Evolutionary conservation across 2,888 invertebrate species (phyloP).

Genomic region (Brenthis daphne): DNA sequence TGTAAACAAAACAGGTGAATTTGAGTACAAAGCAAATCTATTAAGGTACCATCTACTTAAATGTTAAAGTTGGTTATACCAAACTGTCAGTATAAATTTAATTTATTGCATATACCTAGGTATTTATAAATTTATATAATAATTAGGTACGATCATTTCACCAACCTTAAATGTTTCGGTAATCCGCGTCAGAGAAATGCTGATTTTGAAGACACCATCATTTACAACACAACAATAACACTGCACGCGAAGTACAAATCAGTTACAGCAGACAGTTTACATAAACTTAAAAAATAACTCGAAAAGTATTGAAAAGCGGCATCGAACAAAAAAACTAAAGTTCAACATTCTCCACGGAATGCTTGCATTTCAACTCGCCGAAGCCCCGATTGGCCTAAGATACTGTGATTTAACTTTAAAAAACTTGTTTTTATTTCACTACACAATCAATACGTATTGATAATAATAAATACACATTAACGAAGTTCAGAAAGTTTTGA

Average conservation of each 20-base stretch:
- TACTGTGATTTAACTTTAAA: slow-evolving; percentile 35
- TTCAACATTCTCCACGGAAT: slow-evolving; percentile 80
- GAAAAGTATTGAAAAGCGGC: slow-evolving; percentile 72
- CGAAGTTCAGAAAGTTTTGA: slow-evolving; percentile 60
- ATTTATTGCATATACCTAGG: too few species aligned
- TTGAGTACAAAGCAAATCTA: too few species aligned
- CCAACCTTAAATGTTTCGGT: slow-evolving; percentile 78
- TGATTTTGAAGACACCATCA: slow-evolving; percentile 60
- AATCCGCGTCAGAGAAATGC: slow-evolving; percentile 61
- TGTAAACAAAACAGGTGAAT: too few species aligned
- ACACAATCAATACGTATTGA: slow-evolving; percentile 51
- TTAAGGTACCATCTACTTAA: too few species aligned
- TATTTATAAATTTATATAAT: too few species aligned
- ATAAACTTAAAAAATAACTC: slow-evolving; percentile 49
- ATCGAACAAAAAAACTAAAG: slow-evolving; percentile 69
- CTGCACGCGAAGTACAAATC: slow-evolving; percentile 43
- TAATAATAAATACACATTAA: slow-evolving; percentile 48
- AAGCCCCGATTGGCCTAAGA: slow-evolving; percentile 50
- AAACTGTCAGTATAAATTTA: too few species aligned
- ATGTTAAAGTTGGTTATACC: too few species aligned
- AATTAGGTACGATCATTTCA: slow-evolving; percentile 16
- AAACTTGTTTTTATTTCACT: slow-evolving; percentile 46
- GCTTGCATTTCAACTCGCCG: slow-evolving; percentile 73
- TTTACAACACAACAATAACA: slow-evolving; percentile 48
- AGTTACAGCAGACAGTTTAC: slow-evolving; percentile 35